phyloP scores from a whole-genome alignment of 2,113 vertebrate species.

The Corythoichthys intestinalis region DNA sequence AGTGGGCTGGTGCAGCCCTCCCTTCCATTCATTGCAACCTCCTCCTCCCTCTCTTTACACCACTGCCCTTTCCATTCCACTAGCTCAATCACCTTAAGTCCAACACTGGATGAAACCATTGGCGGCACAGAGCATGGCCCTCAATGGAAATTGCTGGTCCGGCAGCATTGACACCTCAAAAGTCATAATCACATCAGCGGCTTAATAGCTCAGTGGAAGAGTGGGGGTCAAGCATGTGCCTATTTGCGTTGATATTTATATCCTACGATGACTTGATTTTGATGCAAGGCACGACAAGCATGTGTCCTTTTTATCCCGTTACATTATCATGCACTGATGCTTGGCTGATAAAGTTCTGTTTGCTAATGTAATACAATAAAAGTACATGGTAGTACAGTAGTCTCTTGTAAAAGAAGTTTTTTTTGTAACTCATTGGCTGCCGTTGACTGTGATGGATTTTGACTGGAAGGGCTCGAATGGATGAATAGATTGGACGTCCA shows the following conservation, averaged over 20 bases:
- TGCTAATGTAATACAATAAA: background rate
- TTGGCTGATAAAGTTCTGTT: conserved; percentile 25
- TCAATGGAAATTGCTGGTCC: conserved; percentile 32
- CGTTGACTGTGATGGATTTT: too few relatives aligned
- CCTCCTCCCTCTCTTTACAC: conserved; percentile 30
- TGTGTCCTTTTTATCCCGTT: conserved; percentile 23
- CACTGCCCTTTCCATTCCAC: conserved; percentile 50
- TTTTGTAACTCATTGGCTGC: too few relatives aligned
- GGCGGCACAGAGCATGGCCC: background rate
- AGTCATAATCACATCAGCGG: conserved; percentile 36
- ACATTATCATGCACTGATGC: conserved; percentile 28
- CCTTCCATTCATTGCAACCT: conserved; percentile 31
- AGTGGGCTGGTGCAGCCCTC: conserved; percentile 29
- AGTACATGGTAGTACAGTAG: background rate
- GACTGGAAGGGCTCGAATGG: too few relatives aligned
- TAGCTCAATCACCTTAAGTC: conserved; percentile 15
- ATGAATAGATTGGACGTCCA: too few relatives aligned
- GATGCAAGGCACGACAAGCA: conserved; percentile 9
- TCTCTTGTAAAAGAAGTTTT: background rate
- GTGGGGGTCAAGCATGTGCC: conserved; percentile 20
- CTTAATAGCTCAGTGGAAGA: conserved; percentile 21
- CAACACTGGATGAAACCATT: background rate
- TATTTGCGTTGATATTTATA: conserved; percentile 36
- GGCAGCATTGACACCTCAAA: conserved; percentile 28
- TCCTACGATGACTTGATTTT: conserved; percentile 20